Evolutionary conservation across 1,140 invertebrate species (phyloP), one percentile per base, ranked within the genome.

Genomic region (Fopius arisanus): DNA sequence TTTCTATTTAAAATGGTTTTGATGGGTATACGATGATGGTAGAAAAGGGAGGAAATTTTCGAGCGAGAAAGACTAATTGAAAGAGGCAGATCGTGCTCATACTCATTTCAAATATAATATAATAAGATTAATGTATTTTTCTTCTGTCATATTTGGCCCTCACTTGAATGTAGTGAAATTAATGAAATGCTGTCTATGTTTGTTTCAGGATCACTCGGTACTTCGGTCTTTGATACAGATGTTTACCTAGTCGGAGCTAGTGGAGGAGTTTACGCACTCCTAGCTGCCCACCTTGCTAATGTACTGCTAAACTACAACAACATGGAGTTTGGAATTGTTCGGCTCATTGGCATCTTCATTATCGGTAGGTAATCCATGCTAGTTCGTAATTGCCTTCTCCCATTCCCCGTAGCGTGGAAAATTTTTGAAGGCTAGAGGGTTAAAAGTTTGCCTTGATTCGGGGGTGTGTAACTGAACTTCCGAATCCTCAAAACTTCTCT

Each of bases 271-370:
- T 98, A 98, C 86, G 96, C 97, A 28, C 90, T 98, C 26, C 88
- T 98, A 12, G 96, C 97, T 9, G 96, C 97, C 63, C 97, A 98
- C 89, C 90, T 98, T 77, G 96, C 96, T 73, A 98, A 98, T 85
- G 95, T 98, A 41, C 89, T 98, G 77, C 91, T 98, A 81, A 98
- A 98, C 88, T 98, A 97, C 87, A 95, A 97, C 85, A 96, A 97
- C 84, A 98, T 98, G 96, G 95, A 97, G 80, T 96, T 97, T 84
- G 97, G 96, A 33, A 93, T 97, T 71, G 90, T 97, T 74, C 90
- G 96, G 75, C 90, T 98, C 72, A 92, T 97, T 77, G 96, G 95
- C 63, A 95, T 97, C 80, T 93, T 98, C 77, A 92, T 97, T 62
- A 95, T 98, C 82, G 96, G 96, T 96, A 89, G 92, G 93, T 89